phyloP scores from a whole-genome alignment of 2,888 invertebrate species.

The Fragum fragum region DNA sequence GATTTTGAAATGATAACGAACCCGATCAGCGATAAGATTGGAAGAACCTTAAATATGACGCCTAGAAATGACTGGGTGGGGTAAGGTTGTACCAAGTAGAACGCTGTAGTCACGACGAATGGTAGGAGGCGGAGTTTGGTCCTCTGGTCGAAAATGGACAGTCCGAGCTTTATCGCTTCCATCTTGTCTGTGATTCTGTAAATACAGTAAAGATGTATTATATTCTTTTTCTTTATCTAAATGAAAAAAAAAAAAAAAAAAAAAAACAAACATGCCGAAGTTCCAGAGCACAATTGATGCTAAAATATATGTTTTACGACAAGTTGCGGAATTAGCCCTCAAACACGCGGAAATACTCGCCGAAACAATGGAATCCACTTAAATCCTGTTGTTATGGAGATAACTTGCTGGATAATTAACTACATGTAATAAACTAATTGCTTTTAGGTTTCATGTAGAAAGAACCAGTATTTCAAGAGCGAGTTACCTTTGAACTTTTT shows the following conservation, averaged over 20 bases:
- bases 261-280: too few species aligned
- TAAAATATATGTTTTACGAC: background rate
- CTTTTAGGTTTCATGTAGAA: background rate
- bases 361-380: background rate
- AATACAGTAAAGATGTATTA: background rate
- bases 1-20: slow-evolving; percentile 65
- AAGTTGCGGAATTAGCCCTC: background rate
- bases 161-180: slow-evolving; percentile 55
- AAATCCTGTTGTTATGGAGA: background rate
- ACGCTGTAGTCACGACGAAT: slow-evolving; percentile 64
- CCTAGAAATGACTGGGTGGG: slow-evolving; percentile 71
- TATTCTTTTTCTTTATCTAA: background rate
- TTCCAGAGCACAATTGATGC: too few species aligned
- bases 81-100: slow-evolving; percentile 70
- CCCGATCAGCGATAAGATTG: slow-evolving; percentile 72
- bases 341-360: background rate
- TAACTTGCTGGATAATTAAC: background rate
- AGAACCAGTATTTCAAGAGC: too few species aligned
- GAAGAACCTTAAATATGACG: slow-evolving; percentile 77
- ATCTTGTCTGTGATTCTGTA: slow-evolving; percentile 25
- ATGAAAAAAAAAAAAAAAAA: background rate
- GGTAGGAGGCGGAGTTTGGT: slow-evolving; percentile 70
- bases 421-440: background rate
- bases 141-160: slow-evolving; percentile 54
- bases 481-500: too few species aligned